These are phyloP conservation scores for Drosophila borborema DNA, from an alignment of 2,888 invertebrate species.

Conservation along the genomic window DNA sequence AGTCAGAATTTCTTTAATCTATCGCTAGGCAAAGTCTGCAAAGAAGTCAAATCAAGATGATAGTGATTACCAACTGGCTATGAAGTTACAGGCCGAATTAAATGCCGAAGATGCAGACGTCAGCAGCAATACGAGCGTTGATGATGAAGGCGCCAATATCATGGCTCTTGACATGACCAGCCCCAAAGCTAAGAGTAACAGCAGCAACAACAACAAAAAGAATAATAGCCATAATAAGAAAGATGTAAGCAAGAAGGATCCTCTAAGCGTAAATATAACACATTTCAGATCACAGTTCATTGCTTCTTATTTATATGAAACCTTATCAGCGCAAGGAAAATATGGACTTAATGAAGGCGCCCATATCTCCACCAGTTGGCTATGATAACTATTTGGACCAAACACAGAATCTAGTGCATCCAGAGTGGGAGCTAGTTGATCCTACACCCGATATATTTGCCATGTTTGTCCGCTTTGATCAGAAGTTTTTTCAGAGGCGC, in stretches of 20 bases:
- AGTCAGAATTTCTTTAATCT: neutral
- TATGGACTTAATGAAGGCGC: neutral
- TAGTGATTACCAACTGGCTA: slow-evolving; percentile 67
- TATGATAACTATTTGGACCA: slow-evolving; percentile 78
- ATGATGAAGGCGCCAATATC: neutral
- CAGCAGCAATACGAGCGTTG: slow-evolving; percentile 7
- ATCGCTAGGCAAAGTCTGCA: neutral
- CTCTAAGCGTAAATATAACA: slow-evolving; percentile 9
- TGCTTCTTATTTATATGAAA: neutral
- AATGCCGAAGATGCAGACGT: slow-evolving; percentile 39
- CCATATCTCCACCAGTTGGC: neutral
- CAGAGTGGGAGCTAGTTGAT: slow-evolving; percentile 91
- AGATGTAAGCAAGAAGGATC: neutral
- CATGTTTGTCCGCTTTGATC: slow-evolving; percentile 94
- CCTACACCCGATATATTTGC: slow-evolving; percentile 96
- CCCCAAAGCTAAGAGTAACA: neutral
- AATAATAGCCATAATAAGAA: neutral
- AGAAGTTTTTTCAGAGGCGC: slow-evolving; percentile 92
- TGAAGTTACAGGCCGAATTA: slow-evolving; percentile 71
- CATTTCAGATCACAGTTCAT: neutral
- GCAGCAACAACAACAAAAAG: neutral
- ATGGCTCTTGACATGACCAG: slow-evolving; percentile 26
- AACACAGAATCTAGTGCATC: slow-evolving; percentile 84
- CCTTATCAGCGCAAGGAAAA: neutral
- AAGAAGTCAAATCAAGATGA: slow-evolving; percentile 47